Evolutionary conservation across 2,888 invertebrate species (phyloP).

Genomic region (Orgyia antiqua): DNA sequence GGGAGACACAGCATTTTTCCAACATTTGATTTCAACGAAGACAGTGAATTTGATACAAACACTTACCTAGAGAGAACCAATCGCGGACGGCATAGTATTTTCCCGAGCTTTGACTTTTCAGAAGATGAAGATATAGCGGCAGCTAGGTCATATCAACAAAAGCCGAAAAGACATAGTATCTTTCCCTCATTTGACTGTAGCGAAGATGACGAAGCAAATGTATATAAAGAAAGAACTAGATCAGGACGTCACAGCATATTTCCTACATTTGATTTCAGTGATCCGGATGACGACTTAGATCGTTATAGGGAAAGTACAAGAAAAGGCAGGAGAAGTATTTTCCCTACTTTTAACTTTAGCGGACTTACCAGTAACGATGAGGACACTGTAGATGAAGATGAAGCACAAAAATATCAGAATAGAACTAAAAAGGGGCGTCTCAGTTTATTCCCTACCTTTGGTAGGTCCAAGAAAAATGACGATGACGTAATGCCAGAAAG

Average conservation of each 20-base stretch:
- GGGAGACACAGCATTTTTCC: constrained; percentile 62
- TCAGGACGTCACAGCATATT: constrained; percentile 62
- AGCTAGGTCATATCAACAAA: constrained; percentile 44
- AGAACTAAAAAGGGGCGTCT: constrained; percentile 61
- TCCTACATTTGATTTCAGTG: constrained; percentile 64
- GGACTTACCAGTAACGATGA: constrained; percentile 52
- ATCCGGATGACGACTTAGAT: constrained; percentile 52
- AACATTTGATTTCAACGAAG: constrained; percentile 58
- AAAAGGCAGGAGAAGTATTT: constrained; percentile 61
- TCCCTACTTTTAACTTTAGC: constrained; percentile 61
- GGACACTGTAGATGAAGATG: constrained; percentile 60
- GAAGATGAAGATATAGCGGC: constrained; percentile 59
- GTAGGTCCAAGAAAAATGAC: constrained; percentile 53
- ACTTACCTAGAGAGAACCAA: constrained; percentile 53
- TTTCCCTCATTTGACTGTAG: constrained; percentile 62
- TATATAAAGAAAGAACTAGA: constrained; percentile 55
- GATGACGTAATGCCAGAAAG: constrained; percentile 63
- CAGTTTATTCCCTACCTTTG: constrained; percentile 65
- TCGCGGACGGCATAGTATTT: constrained; percentile 54
- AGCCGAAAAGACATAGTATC: constrained; percentile 57
- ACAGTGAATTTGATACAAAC: constrained; percentile 38
- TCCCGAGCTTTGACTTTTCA: constrained; percentile 61
- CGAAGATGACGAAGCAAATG: constrained; percentile 50
- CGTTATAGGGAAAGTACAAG: constrained; percentile 60
- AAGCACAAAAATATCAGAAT: constrained; percentile 61